Conservation (phyloP, 2,797 vertebrate species). For the Centropyge bicolor region DNA sequence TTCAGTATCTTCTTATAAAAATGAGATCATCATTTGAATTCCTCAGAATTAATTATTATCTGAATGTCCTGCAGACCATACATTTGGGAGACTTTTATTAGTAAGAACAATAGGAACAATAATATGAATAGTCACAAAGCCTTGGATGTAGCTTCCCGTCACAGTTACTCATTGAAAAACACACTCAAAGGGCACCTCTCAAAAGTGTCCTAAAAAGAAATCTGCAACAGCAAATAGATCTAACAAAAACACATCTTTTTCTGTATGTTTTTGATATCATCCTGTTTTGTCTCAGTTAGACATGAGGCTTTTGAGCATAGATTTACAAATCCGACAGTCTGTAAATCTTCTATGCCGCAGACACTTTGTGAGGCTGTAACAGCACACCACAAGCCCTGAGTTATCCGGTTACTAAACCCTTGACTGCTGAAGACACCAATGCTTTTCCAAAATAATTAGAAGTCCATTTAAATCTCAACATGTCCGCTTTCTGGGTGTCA, state of each 20-base stretch:
- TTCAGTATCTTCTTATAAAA: background rate
- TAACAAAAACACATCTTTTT: background rate
- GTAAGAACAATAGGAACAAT: background rate
- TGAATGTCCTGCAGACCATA: background rate
- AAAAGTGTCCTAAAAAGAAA: background rate
- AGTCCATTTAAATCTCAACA: background rate
- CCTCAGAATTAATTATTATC: background rate
- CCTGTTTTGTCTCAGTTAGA: background rate
- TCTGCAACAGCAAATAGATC: conserved; percentile 4
- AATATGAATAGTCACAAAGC: background rate
- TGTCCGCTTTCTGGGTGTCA: conserved; percentile 7
- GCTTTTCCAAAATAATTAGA: conserved; percentile 15
- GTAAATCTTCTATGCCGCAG: background rate
- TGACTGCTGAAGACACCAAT: background rate
- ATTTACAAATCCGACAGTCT: conserved; percentile 8
- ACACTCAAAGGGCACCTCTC: background rate
- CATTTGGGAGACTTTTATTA: background rate
- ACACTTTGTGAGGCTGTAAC: conserved; percentile 20
- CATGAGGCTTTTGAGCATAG: background rate
- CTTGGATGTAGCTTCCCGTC: background rate
- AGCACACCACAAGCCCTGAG: background rate
- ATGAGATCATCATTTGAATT: background rate
- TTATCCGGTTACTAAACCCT: conserved; percentile 25
- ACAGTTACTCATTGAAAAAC: conserved; percentile 14
- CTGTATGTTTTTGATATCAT: background rate